Percentiles rank a stretch among this genome's conserved stretches.
Evolutionary conservation across 1,140 invertebrate genomes (phyloP).

Genomic region (Drosophila miranda): DNA sequence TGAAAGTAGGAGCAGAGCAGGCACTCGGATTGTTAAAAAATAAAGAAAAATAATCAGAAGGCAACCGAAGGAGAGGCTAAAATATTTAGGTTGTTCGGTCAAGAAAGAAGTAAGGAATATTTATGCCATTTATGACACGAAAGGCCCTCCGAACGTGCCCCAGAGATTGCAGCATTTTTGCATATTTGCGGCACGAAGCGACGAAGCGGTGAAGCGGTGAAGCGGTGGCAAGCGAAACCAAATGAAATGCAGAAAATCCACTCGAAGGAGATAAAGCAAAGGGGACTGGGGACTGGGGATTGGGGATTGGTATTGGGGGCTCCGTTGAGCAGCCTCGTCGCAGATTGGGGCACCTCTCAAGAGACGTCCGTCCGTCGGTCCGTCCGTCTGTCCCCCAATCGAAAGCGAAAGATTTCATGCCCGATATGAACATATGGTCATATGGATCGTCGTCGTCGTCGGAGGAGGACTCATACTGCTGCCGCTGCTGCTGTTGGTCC

Average conservation of each 20-base stretch:
- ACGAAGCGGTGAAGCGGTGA: slow-evolving; percentile 12
- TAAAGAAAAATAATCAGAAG: slow-evolving; percentile 5
- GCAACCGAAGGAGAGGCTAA: slow-evolving; percentile 14
- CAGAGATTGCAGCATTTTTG: slow-evolving; percentile 67
- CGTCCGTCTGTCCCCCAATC: slow-evolving; percentile 40
- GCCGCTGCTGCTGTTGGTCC: not conserved
- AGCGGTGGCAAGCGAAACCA: slow-evolving; percentile 12
- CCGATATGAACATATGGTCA: slow-evolving; percentile 70
- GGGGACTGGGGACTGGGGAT: no score
- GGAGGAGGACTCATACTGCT: no score
- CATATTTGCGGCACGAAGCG: slow-evolving; percentile 75
- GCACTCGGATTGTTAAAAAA: slow-evolving; percentile 61
- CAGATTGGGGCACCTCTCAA: slow-evolving; percentile 11
- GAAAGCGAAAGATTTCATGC: slow-evolving; percentile 70
- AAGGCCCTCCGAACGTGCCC: slow-evolving; percentile 76
- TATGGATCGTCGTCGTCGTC: slow-evolving; percentile 41
- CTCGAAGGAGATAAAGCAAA: slow-evolving; percentile 57
- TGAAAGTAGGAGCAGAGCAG: slow-evolving; percentile 45
- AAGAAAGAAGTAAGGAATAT: slow-evolving; percentile 65
- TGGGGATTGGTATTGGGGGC: slow-evolving; percentile 33
- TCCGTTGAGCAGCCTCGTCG: slow-evolving; percentile 12
- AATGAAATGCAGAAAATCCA: slow-evolving; percentile 68
- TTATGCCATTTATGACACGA: slow-evolving; percentile 81
- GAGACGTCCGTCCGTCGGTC: no score
- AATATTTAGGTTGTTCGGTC: slow-evolving; percentile 77